Evolutionary conservation across 2,113 vertebrate genomes (phyloP).

Genomic region (Myotis davidii): DNA sequence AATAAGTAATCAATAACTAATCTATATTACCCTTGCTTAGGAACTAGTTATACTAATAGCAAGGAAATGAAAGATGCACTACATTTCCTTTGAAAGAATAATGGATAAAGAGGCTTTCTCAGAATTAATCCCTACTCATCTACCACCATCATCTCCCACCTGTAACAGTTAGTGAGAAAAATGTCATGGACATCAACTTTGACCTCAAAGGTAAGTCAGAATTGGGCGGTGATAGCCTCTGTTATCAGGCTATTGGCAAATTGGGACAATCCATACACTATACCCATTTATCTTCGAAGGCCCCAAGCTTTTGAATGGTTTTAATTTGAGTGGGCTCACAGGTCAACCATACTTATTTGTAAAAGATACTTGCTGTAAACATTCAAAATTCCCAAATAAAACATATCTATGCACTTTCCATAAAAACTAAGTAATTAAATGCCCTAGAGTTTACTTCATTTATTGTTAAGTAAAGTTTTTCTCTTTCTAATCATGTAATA

Average conservation of each 20-base stretch:
- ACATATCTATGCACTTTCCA: neutral
- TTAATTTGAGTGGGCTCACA: neutral
- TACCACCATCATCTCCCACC: neutral
- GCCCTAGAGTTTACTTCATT: neutral
- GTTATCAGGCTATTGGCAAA: neutral
- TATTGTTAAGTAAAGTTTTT: neutral
- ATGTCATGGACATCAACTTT: neutral
- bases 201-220: neutral
- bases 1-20: neutral
- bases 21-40: neutral
- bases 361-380: conserved; percentile 10
- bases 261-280: neutral
- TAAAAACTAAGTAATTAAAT: conserved; percentile 4
- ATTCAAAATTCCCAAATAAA: conserved; percentile 21
- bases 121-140: neutral
- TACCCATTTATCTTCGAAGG: neutral
- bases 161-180: neutral
- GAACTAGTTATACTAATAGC: neutral
- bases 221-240: neutral
- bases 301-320: neutral
- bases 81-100: neutral
- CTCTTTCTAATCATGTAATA: neutral
- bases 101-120: neutral
- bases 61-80: neutral
- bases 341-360: neutral